Evolutionary conservation across 1,140 invertebrate genomes (phyloP), one percentile per base, ranked within the genome.

Genomic region (Protaetia brevitarsis): DNA sequence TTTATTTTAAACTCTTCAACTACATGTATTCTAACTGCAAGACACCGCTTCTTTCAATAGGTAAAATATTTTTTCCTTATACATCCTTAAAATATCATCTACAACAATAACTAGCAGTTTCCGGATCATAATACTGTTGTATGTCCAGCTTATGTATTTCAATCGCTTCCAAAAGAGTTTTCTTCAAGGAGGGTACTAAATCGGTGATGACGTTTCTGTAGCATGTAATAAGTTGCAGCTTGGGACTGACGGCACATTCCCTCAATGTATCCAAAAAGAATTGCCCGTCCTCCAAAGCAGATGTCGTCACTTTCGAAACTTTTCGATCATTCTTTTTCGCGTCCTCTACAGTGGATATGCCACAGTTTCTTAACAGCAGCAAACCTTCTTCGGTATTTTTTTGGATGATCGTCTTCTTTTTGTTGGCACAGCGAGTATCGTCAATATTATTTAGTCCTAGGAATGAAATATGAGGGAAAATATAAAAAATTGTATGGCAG

Each of bases 141-240:
- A 23, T 69, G 58, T 13, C 69, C 45, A 62, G 73, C 66, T 3
- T 70, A 56, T 74, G 72, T 4, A 29, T 62, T 21, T 69, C 57
- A 3, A 74, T 70, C 1, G 71, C 68, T 1, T 67, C 30, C 21
- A 74, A 65, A 11, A 76, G 56, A 5, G 66, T 62, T 0, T 30
- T 37, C 64, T 74, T 76, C 8, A 74, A 64, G 5, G 74, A 71
- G 7, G 62, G 13, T 3, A 76, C 72, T 21, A 75, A 69, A 1
- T 63, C 66, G 6, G 58, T 61, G 6, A 76, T 76, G 2, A 74
- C 68, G 4, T 72, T 71, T 41, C 69, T 74, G 65, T 76, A 76
- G 31, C 74, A 76, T 16, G 63, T 56, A 30, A 74, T 70, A 23
- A 70, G 60, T 13, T 68, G 51, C 28, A 74, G 61, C 3, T 65